Percentiles rank a stretch among this genome's conserved stretches.
Conservation (phyloP, 2,113 vertebrate species). For the Gambusia holbrooki region DNA sequence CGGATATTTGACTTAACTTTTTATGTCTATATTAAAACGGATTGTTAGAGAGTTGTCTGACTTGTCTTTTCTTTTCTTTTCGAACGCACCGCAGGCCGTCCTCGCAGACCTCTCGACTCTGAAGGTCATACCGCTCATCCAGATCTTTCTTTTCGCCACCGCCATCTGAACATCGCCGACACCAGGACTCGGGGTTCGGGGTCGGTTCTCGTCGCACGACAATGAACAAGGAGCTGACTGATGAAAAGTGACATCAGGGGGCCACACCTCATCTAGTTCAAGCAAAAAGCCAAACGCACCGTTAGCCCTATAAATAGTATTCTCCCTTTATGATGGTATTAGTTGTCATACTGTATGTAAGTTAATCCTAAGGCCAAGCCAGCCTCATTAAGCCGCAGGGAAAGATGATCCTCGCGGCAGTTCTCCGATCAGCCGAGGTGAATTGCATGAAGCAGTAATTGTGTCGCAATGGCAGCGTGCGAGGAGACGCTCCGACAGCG, state of each 20-base stretch:
- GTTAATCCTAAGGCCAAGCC: constrained; percentile 32
- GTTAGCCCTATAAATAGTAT: constrained; percentile 36
- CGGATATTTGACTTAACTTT: constrained; percentile 26
- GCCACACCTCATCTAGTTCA: constrained; percentile 11
- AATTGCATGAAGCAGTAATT: constrained; percentile 46
- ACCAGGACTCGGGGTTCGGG: not conserved
- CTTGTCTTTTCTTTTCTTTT: constrained; percentile 48
- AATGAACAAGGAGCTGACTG: not conserved
- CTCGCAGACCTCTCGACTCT: constrained; percentile 98
- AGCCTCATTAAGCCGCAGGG: constrained; percentile 49
- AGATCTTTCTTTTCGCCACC: constrained; percentile 95
- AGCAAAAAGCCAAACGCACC: constrained; percentile 16
- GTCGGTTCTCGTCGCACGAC: not conserved
- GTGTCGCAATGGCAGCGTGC: not conserved
- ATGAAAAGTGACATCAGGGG: not conserved
- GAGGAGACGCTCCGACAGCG: constrained; percentile 27
- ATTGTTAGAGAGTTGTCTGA: not conserved
- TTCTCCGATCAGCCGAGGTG: constrained; percentile 18
- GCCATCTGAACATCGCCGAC: constrained; percentile 80
- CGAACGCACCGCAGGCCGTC: constrained; percentile 86
- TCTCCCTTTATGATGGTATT: constrained; percentile 26
- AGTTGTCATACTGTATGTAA: constrained; percentile 53
- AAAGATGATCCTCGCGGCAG: constrained; percentile 40
- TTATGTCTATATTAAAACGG: not conserved
- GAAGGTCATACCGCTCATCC: constrained; percentile 98